phyloP scores from a whole-genome alignment of 2,888 invertebrate species.

The Cryptocephalus primarius region DNA sequence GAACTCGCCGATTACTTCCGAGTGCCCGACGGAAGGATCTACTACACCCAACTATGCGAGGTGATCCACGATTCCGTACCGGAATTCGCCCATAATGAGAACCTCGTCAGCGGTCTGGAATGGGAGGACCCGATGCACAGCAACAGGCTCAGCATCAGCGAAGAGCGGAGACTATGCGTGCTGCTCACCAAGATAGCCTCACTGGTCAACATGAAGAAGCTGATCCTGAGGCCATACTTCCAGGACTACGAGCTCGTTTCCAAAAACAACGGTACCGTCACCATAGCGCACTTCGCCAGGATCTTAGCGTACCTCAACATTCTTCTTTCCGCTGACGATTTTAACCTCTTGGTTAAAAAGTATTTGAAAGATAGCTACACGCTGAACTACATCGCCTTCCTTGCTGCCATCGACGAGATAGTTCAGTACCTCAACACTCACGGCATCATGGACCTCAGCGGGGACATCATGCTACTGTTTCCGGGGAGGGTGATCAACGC shows the following conservation, averaged over 20 bases:
- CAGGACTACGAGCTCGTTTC: conserved; percentile 65
- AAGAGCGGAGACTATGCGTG: conserved; percentile 55
- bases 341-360: conserved; percentile 59
- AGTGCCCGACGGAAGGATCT: conserved; percentile 65
- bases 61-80: conserved; percentile 56
- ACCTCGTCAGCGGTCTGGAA: conserved; percentile 45
- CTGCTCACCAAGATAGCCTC: conserved; percentile 64
- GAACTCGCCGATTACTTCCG: conserved; percentile 70
- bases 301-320: conserved; percentile 62
- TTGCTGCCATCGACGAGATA: conserved; percentile 55
- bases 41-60: conserved; percentile 65
- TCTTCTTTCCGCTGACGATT: conserved; percentile 58
- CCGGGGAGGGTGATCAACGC: conserved; percentile 57
- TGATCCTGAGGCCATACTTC: conserved; percentile 62
- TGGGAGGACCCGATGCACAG: conserved; percentile 62
- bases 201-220: conserved; percentile 42
- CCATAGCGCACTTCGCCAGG: conserved; percentile 65
- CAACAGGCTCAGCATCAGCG: conserved; percentile 51
- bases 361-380: conserved; percentile 68
- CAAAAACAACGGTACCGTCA: conserved; percentile 63
- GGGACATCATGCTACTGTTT: conserved; percentile 44
- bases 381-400: conserved; percentile 66
- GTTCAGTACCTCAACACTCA: conserved; percentile 47
- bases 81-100: conserved; percentile 38
- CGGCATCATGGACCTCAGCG: conserved; percentile 43